phyloP scores from a whole-genome alignment of 2,797 vertebrate genomes.

The Chloroceryle amazona region DNA sequence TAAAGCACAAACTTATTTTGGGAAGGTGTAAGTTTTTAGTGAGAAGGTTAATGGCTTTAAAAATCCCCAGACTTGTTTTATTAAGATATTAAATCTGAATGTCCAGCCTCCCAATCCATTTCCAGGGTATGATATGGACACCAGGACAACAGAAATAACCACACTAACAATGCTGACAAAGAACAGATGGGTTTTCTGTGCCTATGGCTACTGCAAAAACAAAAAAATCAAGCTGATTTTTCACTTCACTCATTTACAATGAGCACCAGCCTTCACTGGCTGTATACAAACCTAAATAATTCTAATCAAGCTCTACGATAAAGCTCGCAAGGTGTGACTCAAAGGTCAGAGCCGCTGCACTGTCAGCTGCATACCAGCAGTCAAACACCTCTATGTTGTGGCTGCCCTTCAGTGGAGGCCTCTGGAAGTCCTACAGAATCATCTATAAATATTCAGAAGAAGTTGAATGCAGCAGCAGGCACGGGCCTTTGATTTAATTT shows the following conservation, averaged over 20 bases:
- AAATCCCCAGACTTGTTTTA: neutral
- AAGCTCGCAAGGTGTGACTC: neutral
- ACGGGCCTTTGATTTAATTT: slow-evolving; percentile 33
- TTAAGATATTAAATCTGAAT: neutral
- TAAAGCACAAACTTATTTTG: neutral
- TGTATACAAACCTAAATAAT: neutral
- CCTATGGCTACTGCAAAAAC: neutral
- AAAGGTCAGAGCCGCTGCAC: neutral
- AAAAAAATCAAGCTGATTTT: neutral
- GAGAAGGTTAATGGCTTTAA: neutral
- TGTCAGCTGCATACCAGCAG: neutral
- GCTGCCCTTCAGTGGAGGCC: neutral
- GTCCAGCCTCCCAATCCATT: neutral
- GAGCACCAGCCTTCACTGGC: neutral
- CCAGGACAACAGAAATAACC: neutral
- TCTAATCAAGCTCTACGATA: neutral
- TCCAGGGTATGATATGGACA: neutral
- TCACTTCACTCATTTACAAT: neutral
- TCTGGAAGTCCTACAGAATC: neutral
- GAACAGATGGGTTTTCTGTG: accelerated
- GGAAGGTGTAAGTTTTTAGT: neutral
- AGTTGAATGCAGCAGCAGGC: neutral
- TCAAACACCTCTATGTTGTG: neutral
- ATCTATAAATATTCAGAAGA: slow-evolving; percentile 25
- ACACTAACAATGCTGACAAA: neutral